Evolutionary conservation across 2,888 invertebrate genomes (phyloP).

Genomic region (Crepidodera aurea): DNA sequence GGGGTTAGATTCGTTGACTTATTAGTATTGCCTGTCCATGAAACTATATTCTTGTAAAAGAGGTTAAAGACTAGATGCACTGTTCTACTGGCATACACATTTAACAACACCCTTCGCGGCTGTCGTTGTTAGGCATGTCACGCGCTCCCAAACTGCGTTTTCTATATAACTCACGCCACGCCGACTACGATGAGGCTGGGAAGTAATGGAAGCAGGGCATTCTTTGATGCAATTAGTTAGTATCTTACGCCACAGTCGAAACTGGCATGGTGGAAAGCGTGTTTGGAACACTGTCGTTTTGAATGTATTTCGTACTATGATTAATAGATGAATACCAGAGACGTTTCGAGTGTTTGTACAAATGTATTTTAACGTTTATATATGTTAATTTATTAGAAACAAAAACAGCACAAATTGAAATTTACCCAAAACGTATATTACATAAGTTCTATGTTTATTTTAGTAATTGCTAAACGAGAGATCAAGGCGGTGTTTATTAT

Average conservation of each 20-base stretch:
- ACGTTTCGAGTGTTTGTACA: background rate
- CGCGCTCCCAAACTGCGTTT: constrained; percentile 55
- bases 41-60: no score
- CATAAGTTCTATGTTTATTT: background rate
- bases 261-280: constrained; percentile 15
- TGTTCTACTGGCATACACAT: constrained; percentile 2
- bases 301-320: constrained; percentile 21
- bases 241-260: constrained; percentile 27
- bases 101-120: constrained; percentile 3
- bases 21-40: no score
- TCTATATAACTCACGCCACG: constrained; percentile 31
- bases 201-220: constrained; percentile 30
- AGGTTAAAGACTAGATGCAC: no score
- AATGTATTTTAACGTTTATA: constrained; percentile 1
- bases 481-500: no score
- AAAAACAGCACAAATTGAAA: background rate
- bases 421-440: background rate
- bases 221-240: constrained; percentile 30
- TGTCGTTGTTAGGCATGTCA: constrained; percentile 45
- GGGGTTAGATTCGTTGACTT: no score
- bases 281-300: constrained; percentile 19
- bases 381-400: constrained; percentile 4
- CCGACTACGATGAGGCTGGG: constrained; percentile 17
- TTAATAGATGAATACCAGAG: constrained; percentile 21
- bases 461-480: background rate